Evolutionary conservation across 2,888 invertebrate genomes (phyloP).

Genomic region (Andrena bucephala): DNA sequence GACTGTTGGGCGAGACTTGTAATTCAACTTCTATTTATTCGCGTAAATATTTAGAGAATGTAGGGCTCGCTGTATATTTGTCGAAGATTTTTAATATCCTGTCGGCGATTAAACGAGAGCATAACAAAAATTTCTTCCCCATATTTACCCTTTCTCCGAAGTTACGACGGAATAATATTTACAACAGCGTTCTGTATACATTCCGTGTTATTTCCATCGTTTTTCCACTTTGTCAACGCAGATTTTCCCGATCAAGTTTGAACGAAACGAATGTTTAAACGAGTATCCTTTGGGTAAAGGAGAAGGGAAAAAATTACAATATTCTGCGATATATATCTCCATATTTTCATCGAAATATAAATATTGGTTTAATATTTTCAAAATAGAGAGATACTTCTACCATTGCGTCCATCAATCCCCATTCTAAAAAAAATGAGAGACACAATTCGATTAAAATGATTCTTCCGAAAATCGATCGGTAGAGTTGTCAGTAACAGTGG

Average conservation of each 20-base stretch:
- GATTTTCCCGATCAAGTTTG: background rate
- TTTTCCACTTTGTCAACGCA: background rate
- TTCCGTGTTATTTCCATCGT: constrained; percentile 27
- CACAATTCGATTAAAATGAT: no score
- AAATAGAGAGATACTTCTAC: no score
- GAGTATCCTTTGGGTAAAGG: background rate
- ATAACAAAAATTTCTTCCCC: constrained; percentile 30
- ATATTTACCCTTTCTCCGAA: constrained; percentile 30
- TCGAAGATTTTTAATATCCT: constrained; percentile 56
- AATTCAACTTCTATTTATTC: background rate
- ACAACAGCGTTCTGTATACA: background rate
- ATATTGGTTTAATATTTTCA: no score
- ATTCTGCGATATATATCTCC: background rate
- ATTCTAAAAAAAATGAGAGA: no score
- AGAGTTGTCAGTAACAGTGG: background rate
- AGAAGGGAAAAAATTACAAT: background rate
- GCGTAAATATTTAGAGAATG: background rate
- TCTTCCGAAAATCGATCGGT: background rate
- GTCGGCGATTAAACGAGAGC: constrained; percentile 28
- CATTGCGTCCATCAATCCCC: no score
- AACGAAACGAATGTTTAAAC: background rate
- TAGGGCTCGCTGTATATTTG: background rate
- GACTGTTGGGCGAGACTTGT: background rate
- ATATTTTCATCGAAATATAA: background rate
- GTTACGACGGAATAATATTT: constrained; percentile 50